A percentile compares a stretch with the other conserved stretches of the same genome.
These are phyloP conservation scores for Lepidocyrtinus sp. DNA, from an alignment of 2,888 invertebrate species.

Conservation along the genomic window DNA sequence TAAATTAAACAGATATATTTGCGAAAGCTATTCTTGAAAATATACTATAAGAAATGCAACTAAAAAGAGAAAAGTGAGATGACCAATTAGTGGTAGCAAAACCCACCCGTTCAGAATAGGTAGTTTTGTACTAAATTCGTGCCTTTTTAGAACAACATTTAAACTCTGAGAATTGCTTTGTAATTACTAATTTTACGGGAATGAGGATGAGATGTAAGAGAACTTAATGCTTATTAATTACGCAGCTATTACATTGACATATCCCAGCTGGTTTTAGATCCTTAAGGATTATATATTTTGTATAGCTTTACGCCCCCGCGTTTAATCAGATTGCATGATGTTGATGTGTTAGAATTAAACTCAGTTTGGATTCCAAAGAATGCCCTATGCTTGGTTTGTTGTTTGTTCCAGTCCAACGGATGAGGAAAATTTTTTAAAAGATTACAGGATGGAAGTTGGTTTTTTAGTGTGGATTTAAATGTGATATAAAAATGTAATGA, in stretches of 20 bases:
- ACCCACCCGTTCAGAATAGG: too few relatives aligned
- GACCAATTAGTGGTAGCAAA: too few relatives aligned
- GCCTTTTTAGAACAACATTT: too few relatives aligned
- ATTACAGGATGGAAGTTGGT: neutral
- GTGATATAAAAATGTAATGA: slow-evolving; percentile 1
- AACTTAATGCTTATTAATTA: too few relatives aligned
- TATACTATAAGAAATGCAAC: too few relatives aligned
- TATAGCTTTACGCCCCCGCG: neutral
- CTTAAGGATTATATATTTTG: neutral
- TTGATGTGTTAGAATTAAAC: neutral
- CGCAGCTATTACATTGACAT: too few relatives aligned
- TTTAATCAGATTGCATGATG: neutral
- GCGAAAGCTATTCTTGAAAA: slow-evolving; percentile 19
- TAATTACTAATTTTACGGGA: too few relatives aligned
- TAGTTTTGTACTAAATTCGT: too few relatives aligned
- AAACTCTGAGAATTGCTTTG: too few relatives aligned
- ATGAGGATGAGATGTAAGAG: too few relatives aligned
- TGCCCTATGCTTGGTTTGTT: neutral
- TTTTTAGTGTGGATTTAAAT: neutral
- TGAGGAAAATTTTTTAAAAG: slow-evolving; percentile 36
- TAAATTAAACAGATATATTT: slow-evolving; percentile 28
- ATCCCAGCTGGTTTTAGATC: neutral
- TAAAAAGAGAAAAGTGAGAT: too few relatives aligned
- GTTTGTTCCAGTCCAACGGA: slow-evolving; percentile 31
- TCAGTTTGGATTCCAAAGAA: neutral